A percentile compares a stretch with the other conserved stretches of the same genome.
These are phyloP conservation scores for Otis tarda DNA, from an alignment of 2,113 vertebrate genomes.

Conservation along the genomic window DNA sequence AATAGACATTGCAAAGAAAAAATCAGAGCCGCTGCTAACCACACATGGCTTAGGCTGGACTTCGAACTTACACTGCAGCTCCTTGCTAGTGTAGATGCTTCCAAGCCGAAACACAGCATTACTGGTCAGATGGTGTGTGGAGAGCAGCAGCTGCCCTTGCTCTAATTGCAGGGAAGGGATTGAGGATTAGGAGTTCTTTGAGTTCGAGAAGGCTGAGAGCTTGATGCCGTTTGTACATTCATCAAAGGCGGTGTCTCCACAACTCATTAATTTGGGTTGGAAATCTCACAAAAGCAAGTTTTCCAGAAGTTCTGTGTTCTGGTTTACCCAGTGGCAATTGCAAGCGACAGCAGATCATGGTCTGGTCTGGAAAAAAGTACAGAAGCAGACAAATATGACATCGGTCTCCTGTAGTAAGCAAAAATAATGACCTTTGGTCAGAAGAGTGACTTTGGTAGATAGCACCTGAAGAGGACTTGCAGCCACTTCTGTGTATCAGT, in stretches of 20 bases:
- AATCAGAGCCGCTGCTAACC: not conserved
- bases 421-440: not conserved
- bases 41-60: not conserved
- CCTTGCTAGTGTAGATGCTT: not conserved
- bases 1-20: conserved; percentile 13
- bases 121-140: not conserved
- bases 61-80: not conserved
- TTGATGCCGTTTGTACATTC: not conserved
- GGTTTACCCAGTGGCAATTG: not conserved
- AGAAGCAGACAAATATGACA: not conserved
- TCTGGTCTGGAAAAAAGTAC: not conserved
- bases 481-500: not conserved
- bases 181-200: conserved; percentile 45
- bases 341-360: not conserved
- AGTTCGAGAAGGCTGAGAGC: conserved; percentile 25
- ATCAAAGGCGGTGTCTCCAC: conserved; percentile 38
- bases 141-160: conserved; percentile 1
- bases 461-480: not conserved
- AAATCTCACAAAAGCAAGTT: conserved; percentile 37
- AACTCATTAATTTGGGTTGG: conserved; percentile 45
- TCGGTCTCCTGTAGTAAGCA: not conserved
- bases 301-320: conserved; percentile 31
- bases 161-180: conserved; percentile 51
- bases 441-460: not conserved
- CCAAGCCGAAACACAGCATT: not conserved